These are phyloP conservation scores for Spondyliosoma cantharus DNA, from an alignment of 2,797 vertebrate species.

Conservation along the genomic window DNA sequence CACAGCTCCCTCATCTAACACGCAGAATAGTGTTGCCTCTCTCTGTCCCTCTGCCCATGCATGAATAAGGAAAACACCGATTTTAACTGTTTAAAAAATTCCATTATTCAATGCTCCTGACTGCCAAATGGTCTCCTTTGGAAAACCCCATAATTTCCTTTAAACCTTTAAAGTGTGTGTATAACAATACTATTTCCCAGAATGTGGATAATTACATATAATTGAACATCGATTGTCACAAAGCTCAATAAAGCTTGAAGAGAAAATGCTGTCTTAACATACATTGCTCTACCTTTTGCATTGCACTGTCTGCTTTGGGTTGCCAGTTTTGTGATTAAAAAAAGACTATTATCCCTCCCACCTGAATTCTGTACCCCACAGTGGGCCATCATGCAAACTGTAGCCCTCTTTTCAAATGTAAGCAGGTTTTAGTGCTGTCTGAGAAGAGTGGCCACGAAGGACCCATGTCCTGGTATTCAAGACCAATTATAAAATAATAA, in stretches of 20 bases:
- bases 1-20: constrained; percentile 82
- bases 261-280: constrained; percentile 2
- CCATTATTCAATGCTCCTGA: constrained; percentile 57
- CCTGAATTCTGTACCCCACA: constrained; percentile 63
- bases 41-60: constrained; percentile 69
- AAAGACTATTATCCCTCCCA: constrained; percentile 67
- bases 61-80: constrained; percentile 73
- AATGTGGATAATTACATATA: constrained; percentile 6
- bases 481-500: constrained; percentile 77
- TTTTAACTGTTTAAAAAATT: constrained; percentile 63
- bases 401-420: constrained; percentile 76
- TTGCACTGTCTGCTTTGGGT: constrained; percentile 47
- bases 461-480: constrained; percentile 73
- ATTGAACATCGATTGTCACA: constrained; percentile 10
- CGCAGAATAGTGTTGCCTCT: constrained; percentile 69
- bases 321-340: constrained; percentile 77
- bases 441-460: constrained; percentile 76
- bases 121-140: constrained; percentile 52
- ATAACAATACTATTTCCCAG: constrained; percentile 26
- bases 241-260: constrained; percentile 11
- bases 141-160: constrained; percentile 60
- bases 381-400: constrained; percentile 68
- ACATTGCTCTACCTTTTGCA: constrained; percentile 17
- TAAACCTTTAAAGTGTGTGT: constrained; percentile 9
- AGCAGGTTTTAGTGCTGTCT: constrained; percentile 75